These are phyloP conservation scores for Remorina albescens DNA, from an alignment of 2,797 vertebrate species.

Conservation along the genomic window DNA sequence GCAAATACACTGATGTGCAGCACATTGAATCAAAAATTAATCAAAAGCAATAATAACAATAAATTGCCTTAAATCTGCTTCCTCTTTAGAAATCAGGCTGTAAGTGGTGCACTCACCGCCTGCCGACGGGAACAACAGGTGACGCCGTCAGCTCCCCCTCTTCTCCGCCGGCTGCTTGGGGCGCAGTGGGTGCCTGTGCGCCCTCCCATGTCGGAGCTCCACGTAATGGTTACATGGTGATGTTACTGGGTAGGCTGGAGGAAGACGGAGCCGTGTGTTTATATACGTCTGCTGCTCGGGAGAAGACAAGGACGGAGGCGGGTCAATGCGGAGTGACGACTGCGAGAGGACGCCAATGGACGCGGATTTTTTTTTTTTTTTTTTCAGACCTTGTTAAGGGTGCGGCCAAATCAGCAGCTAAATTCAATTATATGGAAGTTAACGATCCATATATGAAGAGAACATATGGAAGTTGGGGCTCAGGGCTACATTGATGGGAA, in stretches of 20 bases:
- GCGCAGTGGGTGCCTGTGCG: slow-evolving; percentile 54
- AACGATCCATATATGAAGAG: slow-evolving; percentile 47
- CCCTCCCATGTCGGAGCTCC: slow-evolving; percentile 69
- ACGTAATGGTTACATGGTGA: slow-evolving; percentile 69
- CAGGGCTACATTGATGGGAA: background rate
- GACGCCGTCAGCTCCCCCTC: slow-evolving; percentile 54
- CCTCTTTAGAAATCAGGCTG: background rate
- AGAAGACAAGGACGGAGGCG: slow-evolving; percentile 72
- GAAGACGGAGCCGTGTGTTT: slow-evolving; percentile 79
- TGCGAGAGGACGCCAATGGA: slow-evolving; percentile 68
- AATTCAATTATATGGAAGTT: slow-evolving; percentile 67
- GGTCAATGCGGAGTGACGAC: slow-evolving; percentile 73
- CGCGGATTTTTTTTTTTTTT: slow-evolving; percentile 54
- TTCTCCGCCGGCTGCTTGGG: slow-evolving; percentile 36
- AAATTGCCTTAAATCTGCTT: slow-evolving; percentile 7
- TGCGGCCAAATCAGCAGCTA: slow-evolving; percentile 72
- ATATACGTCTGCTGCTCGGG: slow-evolving; percentile 78
- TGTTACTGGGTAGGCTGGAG: slow-evolving; percentile 82
- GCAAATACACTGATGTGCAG: background rate
- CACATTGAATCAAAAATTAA: too few species aligned
- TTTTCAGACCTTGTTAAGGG: slow-evolving; percentile 72
- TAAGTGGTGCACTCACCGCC: slow-evolving; percentile 70
- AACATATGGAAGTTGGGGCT: slow-evolving; percentile 26
- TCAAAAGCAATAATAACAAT: too few species aligned
- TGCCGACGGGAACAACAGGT: slow-evolving; percentile 73